Evolutionary conservation across 2,888 invertebrate species (phyloP).

Genomic region (Parelbella ahira): DNA sequence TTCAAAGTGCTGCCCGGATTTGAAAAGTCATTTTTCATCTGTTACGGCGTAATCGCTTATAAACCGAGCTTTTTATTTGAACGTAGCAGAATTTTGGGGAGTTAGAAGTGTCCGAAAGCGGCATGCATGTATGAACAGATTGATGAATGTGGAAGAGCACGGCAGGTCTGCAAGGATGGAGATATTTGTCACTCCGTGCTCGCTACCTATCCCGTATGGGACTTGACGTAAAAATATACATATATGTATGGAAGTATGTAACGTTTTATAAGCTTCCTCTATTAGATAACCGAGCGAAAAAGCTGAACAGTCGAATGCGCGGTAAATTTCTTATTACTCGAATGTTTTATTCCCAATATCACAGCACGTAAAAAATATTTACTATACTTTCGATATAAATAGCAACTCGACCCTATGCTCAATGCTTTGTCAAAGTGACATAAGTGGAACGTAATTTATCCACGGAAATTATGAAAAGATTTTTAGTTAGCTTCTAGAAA

Average conservation of each 20-base stretch:
- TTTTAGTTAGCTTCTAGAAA: conserved; percentile 12
- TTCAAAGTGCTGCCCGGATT: conserved; percentile 50
- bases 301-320: conserved; percentile 23
- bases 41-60: conserved; percentile 72
- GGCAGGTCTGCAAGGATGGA: too few species aligned
- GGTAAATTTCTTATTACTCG: conserved; percentile 22
- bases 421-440: conserved; percentile 6
- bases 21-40: conserved; percentile 69
- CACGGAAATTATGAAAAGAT: conserved; percentile 18
- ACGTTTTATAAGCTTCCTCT: conserved; percentile 51
- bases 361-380: conserved; percentile 14
- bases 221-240: too few species aligned
- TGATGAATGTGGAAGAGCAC: too few species aligned
- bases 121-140: too few species aligned
- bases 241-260: too few species aligned
- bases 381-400: conserved; percentile 8
- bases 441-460: conserved; percentile 15
- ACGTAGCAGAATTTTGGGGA: conserved; percentile 60
- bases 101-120: too few species aligned
- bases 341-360: conserved; percentile 21
- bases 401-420: conserved; percentile 4
- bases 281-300: conserved; percentile 25
- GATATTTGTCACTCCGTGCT: too few species aligned
- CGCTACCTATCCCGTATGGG: too few species aligned
- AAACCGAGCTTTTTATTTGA: conserved; percentile 69